Percentiles rank a stretch among this genome's conserved stretches.
Evolutionary conservation across 2,113 vertebrate genomes (phyloP).

Genomic region (Dicerorhinus sumatrensis): DNA sequence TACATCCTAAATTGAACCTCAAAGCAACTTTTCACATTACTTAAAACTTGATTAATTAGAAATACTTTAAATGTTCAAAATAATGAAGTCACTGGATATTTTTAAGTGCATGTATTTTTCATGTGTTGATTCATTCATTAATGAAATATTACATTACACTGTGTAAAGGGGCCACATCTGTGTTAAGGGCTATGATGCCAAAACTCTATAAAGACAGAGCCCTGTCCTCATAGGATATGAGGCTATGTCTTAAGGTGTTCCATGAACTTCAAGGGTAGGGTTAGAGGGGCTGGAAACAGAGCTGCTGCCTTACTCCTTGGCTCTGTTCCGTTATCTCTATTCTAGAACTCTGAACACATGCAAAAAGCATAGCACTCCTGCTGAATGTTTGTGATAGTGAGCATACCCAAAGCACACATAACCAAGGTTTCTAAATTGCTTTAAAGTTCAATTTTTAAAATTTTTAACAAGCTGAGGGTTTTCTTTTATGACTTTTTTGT

Average conservation of each 20-base stretch:
- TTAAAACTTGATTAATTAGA: conserved; percentile 3
- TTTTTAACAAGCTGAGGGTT: not conserved
- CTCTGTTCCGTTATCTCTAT: not conserved
- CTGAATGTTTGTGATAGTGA: not conserved
- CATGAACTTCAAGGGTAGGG: not conserved
- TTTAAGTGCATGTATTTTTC: not conserved
- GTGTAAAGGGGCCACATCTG: not conserved
- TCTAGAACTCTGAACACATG: not conserved
- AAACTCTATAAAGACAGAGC: not conserved
- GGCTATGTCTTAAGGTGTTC: not conserved
- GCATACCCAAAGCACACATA: not conserved
- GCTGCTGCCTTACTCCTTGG: not conserved
- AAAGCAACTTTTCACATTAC: not conserved
- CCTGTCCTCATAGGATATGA: not conserved
- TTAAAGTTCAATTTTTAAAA: not conserved
- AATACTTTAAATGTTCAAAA: not conserved
- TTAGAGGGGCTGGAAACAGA: not conserved
- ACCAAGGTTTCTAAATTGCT: not conserved
- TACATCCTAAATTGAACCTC: not conserved
- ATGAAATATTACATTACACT: not conserved
- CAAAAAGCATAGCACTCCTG: not conserved
- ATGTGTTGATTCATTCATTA: not conserved
- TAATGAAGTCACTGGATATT: not conserved
- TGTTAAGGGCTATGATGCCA: not conserved
- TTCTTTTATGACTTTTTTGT: not conserved